Evolutionary conservation across 2,113 vertebrate species (phyloP), one percentile per base, ranked within the genome.

Genomic region (Aegotheles bennettii): DNA sequence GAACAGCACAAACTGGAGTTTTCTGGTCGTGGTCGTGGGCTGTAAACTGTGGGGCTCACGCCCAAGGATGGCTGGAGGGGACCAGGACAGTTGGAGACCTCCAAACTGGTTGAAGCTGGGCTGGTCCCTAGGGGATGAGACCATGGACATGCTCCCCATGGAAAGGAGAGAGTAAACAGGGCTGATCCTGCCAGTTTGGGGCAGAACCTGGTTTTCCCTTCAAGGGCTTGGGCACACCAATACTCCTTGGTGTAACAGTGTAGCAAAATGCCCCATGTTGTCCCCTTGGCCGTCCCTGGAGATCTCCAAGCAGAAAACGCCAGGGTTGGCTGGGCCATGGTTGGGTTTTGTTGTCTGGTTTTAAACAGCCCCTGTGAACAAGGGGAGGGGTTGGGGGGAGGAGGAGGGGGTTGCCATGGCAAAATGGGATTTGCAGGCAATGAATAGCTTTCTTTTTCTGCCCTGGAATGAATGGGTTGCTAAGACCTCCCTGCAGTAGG

Each of bases 361-460:
- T 92, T 57, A 83, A 90, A 47, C 70, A 76, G 83, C 36, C 67
- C 88, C 70, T 91, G 94, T 68, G 94, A 96, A 63, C 94, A 79
- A 94, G 93, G 90, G 92, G 70, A 2, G 69, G 94, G 89, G 48
- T 89, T 45, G 43, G 16, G 43, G 43, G 47, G 75, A n/a, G n/a
- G n/a, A n/a, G 47, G 47, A 76, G 53, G 87, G 80, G 94, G 96
- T 96, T 96, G 95, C 96, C 96, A 97, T 97, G 97, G 97, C 81
- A 95, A 97, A 96, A 80, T 53, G 75, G 93, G 97, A 97, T 97
- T 97, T 97, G 56, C 84, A 68, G 84, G 91, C 70, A 92, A 95
- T 96, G 95, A 96, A 96, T 97, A 97, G 97, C 87, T 88, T 85
- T 53, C 92, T 95, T 96, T 96, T 83, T 94, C 93, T 96, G 26